A percentile compares a stretch with the other conserved stretches of the same genome.
These are phyloP conservation scores for Tenebrio molitor DNA, from an alignment of 1,140 invertebrate species.

Conservation along the genomic window DNA sequence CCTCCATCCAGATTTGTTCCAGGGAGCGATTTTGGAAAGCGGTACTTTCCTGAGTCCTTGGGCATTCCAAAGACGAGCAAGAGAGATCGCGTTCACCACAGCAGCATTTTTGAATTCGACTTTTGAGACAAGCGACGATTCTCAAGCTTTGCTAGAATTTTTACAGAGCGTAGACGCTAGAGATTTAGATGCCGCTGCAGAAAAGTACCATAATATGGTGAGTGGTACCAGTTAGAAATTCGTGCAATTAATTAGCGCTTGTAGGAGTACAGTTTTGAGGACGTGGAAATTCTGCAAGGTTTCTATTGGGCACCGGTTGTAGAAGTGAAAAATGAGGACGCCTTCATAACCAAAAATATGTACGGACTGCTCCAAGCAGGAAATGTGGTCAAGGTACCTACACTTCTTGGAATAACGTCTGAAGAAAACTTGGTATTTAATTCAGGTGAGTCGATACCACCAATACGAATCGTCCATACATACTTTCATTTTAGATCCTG, in stretches of 20 bases:
- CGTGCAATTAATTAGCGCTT: too few species aligned
- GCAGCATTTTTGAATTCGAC: conserved; percentile 5
- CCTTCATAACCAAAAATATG: too few species aligned
- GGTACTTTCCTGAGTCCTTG: conserved; percentile 31
- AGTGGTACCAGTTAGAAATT: neutral
- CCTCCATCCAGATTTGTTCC: too few species aligned
- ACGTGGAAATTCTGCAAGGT: neutral
- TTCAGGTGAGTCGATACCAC: too few species aligned
- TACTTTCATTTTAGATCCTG: too few species aligned
- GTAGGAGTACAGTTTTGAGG: neutral
- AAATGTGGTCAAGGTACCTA: too few species aligned
- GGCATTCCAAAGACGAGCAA: conserved; percentile 10
- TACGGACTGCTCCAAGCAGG: too few species aligned
- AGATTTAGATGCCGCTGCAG: neutral
- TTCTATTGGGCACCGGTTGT: too few species aligned
- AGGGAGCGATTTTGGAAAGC: conserved; percentile 52
- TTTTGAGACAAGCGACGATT: neutral
- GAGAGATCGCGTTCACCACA: conserved; percentile 5
- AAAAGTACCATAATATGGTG: neutral
- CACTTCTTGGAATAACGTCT: too few species aligned
- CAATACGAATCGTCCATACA: too few species aligned
- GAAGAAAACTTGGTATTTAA: too few species aligned
- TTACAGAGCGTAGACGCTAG: conserved; percentile 14
- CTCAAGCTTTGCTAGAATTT: conserved; percentile 9
- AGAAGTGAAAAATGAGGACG: too few species aligned